These are phyloP conservation scores for Tragopan temminckii DNA, from an alignment of 2,797 vertebrate genomes.

Conservation along the genomic window DNA sequence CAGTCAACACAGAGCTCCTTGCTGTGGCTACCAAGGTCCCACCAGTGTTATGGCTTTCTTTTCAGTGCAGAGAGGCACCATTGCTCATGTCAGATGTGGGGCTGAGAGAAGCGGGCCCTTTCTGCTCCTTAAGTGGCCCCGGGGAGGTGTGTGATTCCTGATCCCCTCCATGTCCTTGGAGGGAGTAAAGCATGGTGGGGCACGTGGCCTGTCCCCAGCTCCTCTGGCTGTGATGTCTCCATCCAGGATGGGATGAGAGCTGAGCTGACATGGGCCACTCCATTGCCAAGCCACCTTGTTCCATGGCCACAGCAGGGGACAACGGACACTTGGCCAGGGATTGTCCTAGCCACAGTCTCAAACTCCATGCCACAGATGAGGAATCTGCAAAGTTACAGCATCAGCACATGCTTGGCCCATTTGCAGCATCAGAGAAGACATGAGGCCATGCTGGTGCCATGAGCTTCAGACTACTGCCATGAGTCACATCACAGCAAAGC, in stretches of 20 bases:
- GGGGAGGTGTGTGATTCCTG: neutral
- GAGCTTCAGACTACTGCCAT: slow-evolving; percentile 65
- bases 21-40: fast-evolving
- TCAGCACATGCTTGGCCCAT: neutral
- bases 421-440: neutral
- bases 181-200: neutral
- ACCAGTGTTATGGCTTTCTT: neutral
- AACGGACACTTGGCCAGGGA: neutral
- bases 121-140: neutral
- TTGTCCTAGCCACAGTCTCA: neutral
- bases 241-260: neutral
- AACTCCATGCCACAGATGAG: fast-evolving
- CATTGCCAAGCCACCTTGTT: neutral
- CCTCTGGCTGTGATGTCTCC: neutral
- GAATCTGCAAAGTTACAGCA: slow-evolving; percentile 33
- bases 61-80: neutral
- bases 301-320: neutral
- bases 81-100: neutral
- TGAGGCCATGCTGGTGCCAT: slow-evolving; percentile 54
- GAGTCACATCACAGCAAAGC: slow-evolving; percentile 47
- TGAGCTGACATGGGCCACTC: neutral
- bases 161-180: neutral
- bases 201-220: fast-evolving
- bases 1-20: neutral
- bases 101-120: neutral